These are phyloP conservation scores for Calliphora vicina DNA, from an alignment of 1,140 invertebrate species.

Conservation along the genomic window DNA sequence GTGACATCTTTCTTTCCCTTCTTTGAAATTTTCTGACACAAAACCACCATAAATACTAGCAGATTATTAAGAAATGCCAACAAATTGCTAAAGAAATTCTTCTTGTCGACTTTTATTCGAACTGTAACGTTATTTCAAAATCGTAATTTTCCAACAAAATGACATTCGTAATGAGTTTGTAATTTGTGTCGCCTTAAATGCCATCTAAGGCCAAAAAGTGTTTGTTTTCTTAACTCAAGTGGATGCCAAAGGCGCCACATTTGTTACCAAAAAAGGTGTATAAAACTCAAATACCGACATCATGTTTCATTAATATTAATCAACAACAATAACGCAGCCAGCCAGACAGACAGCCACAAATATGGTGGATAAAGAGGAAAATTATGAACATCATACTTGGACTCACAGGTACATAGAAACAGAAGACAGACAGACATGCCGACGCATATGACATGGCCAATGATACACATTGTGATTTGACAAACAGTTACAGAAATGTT, in stretches of 20 bases:
- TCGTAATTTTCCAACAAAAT: background rate
- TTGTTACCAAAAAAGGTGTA: background rate
- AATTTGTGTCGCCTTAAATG: background rate
- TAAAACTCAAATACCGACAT: slow-evolving; percentile 5
- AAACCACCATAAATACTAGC: no score
- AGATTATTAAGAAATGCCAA: no score
- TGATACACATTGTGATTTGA: slow-evolving; percentile 9
- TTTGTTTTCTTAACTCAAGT: background rate
- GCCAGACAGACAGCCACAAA: no score
- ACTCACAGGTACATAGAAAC: no score
- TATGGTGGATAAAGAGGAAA: background rate
- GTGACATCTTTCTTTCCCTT: no score
- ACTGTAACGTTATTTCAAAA: no score
- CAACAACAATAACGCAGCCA: no score
- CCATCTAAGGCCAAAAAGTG: background rate
- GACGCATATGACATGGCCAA: background rate
- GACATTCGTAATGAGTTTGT: background rate
- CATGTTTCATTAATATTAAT: slow-evolving; percentile 11
- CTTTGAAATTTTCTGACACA: no score
- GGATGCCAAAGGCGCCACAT: background rate
- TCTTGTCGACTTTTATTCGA: no score
- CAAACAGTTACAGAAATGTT: background rate
- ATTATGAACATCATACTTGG: background rate
- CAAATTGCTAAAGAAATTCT: no score
- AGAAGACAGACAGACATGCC: no score